A percentile compares a stretch with the other conserved stretches of the same genome.
These are phyloP conservation scores for Leptestheria dahalacensis DNA, from an alignment of 1,140 invertebrate genomes.

Conservation along the genomic window DNA sequence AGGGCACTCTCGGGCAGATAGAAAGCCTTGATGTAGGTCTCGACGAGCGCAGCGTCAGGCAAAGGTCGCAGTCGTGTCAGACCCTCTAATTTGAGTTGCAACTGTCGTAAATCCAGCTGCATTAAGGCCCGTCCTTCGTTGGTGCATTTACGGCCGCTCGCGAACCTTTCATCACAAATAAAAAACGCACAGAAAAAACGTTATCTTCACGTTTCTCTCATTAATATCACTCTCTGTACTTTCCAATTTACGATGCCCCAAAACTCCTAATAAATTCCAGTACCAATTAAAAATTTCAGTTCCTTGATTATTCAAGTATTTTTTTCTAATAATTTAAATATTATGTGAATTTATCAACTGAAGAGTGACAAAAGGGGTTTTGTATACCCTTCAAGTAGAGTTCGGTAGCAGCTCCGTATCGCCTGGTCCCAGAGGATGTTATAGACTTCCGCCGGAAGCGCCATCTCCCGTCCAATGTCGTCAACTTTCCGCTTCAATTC, in stretches of 20 bases:
- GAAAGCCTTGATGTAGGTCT: slow-evolving; percentile 89
- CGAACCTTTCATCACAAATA: slow-evolving; percentile 41
- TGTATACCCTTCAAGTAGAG: slow-evolving; percentile 88
- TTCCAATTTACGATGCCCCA: too few relatives aligned
- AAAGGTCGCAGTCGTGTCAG: slow-evolving; percentile 66
- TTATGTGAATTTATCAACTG: too few relatives aligned
- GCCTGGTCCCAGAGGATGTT: slow-evolving; percentile 72
- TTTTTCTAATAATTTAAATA: background rate
- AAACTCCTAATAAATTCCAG: too few relatives aligned
- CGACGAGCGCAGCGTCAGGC: slow-evolving; percentile 71
- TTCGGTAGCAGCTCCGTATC: slow-evolving; percentile 61
- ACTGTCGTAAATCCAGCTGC: slow-evolving; percentile 94
- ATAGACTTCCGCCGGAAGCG: slow-evolving; percentile 48
- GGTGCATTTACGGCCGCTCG: slow-evolving; percentile 81
- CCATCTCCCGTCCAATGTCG: background rate
- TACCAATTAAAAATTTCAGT: background rate
- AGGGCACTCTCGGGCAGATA: slow-evolving; percentile 77
- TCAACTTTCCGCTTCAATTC: background rate
- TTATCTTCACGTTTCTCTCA: too few relatives aligned
- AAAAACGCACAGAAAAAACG: slow-evolving; percentile 3
- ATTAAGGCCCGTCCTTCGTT: slow-evolving; percentile 90
- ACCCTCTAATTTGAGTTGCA: slow-evolving; percentile 77
- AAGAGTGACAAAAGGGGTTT: too few relatives aligned
- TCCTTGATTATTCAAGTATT: background rate
- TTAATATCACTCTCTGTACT: too few relatives aligned